Evolutionary conservation across 2,888 invertebrate genomes (phyloP), one percentile per base, ranked within the genome.

Genomic region (Macrophya alboannulata): DNA sequence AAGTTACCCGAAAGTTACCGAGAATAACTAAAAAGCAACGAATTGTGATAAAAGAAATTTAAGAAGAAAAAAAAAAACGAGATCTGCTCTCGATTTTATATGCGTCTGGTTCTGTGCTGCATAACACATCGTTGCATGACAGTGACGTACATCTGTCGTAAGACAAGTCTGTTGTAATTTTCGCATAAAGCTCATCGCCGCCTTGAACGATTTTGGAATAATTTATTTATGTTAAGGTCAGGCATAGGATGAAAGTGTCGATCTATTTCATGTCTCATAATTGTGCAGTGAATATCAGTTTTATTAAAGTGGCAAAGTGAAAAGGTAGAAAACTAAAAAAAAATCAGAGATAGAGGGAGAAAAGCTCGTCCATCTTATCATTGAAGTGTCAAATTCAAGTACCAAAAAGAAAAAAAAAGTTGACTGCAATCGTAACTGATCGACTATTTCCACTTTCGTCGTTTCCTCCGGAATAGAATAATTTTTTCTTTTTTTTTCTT

Each of bases 211-310:
- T 62, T 77, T 51, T 21, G 17, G 51, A 10, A 81, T 81, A 48
- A 51, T 17, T 51, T 45, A 83, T 83, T 83, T 68, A 83, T 83
- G 83, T 68, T 51, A 25, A 83, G 83, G 51, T 83, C 83, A 68
- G 83, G 83, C 4, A 83, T 83, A n/a, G 83, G 83, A n/a, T 83
- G 68, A 68, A 43, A 21, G 37, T 8, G 12, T 62, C 12, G 40
- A 65, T 4, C 55, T 15, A 25, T 8, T 17, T 10, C 4, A 83
- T 72, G 83, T 25, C 43, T 51, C 48, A 31, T 31, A 31, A 12
- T 40, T 62, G 62, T 40, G 59, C 0, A 55, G 17, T 17, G 31
- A 55, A 77, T 4, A 37, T 1, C 25, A 17, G 37, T 77, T 77
- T 55, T 37, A 77, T 51, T 37, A 21, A 45, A 74, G 74, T 74